Evolutionary conservation across 2,888 invertebrate genomes (phyloP).

Genomic region (Hyalella azteca): DNA sequence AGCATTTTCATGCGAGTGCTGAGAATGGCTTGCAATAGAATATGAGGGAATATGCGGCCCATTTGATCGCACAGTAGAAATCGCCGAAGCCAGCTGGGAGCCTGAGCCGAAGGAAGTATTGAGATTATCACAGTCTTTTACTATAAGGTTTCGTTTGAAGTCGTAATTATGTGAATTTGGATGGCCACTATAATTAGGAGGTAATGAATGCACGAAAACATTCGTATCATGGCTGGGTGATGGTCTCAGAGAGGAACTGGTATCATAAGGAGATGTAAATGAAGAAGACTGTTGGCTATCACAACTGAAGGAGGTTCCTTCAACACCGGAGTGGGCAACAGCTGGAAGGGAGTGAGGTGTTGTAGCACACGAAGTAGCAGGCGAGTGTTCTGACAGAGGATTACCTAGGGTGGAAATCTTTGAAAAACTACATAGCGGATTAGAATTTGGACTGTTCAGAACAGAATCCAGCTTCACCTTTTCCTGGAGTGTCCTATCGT

Average conservation of each 20-base stretch:
- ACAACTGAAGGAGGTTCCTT: neutral
- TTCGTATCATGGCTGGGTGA: neutral
- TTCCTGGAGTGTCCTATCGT: neutral
- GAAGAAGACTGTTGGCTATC: neutral
- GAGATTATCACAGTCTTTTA: too few relatives aligned
- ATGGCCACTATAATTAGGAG: neutral
- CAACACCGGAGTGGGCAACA: neutral
- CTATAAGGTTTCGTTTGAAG: conserved; percentile 3
- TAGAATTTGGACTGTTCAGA: conserved; percentile 21
- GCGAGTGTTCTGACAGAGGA: conserved; percentile 31
- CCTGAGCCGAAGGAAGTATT: neutral
- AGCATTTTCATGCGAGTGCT: neutral
- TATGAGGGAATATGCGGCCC: neutral
- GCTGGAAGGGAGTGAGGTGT: conserved; percentile 13
- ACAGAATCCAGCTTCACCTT: neutral
- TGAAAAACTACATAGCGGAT: conserved; percentile 17
- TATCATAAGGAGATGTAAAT: neutral
- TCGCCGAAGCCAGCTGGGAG: too few relatives aligned
- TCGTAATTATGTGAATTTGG: neutral
- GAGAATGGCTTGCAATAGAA: neutral
- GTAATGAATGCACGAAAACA: neutral
- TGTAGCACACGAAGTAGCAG: neutral
- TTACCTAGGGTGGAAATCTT: conserved; percentile 11
- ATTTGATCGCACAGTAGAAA: neutral
- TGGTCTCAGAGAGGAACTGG: conserved; percentile 4